Evolutionary conservation across 1,140 invertebrate genomes (phyloP).

Genomic region (Drosophila busckii): DNA sequence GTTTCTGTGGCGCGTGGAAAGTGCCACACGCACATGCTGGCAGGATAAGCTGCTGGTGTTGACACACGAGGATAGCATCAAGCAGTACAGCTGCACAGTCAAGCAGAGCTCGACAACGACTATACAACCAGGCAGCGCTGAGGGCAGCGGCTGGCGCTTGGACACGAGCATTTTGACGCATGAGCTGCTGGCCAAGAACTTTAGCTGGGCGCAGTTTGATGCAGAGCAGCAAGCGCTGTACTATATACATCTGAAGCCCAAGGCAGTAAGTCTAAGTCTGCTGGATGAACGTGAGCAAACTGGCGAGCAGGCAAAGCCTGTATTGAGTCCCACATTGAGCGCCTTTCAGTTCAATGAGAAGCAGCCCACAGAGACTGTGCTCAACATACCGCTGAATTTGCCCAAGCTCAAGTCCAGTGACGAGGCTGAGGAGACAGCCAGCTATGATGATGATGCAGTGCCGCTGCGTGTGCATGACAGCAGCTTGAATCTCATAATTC

Average conservation of each 20-base stretch:
- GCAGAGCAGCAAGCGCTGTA: constrained; percentile 85
- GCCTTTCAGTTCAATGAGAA: constrained; percentile 91
- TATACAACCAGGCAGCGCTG: constrained; percentile 78
- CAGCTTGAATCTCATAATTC: constrained; percentile 87
- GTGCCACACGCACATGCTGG: constrained; percentile 80
- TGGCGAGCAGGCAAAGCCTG: constrained; percentile 34
- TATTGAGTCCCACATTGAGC: constrained; percentile 84
- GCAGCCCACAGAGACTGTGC: constrained; percentile 89
- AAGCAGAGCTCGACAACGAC: constrained; percentile 47
- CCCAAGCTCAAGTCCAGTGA: constrained; percentile 84
- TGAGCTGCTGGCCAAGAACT: constrained; percentile 85
- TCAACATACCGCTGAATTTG: constrained; percentile 90
- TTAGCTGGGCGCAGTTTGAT: constrained; percentile 92
- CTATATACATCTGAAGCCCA: constrained; percentile 87
- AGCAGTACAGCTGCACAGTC: constrained; percentile 59
- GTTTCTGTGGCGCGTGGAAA: constrained; percentile 87
- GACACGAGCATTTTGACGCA: constrained; percentile 80
- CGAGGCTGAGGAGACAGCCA: constrained; percentile 79
- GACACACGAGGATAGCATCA: constrained; percentile 86
- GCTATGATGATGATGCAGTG: constrained; percentile 88
- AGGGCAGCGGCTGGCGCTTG: constrained; percentile 79
- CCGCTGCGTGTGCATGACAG: constrained; percentile 89
- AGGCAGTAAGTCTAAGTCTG: constrained; percentile 81
- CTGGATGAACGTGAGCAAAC: constrained; percentile 81
- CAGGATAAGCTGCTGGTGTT: constrained; percentile 86